phyloP scores from a whole-genome alignment of 1,140 invertebrate genomes.

The Ectropis grisescens region DNA sequence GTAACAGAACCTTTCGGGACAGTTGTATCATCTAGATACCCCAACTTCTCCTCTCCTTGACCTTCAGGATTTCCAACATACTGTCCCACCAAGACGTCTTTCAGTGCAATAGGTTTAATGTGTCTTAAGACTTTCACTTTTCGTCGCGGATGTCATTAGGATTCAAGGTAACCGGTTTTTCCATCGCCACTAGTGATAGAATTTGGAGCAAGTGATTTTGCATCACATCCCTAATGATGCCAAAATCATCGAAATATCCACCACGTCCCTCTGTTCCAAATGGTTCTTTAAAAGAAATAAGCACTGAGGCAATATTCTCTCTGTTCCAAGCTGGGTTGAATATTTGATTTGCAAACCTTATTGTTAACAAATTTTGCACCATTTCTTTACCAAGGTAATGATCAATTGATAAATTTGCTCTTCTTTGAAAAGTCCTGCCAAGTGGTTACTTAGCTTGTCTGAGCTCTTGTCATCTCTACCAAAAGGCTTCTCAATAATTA shows the following conservation, averaged over 20 bases:
- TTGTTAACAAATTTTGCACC: conserved; percentile 99
- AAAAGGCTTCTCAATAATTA: conserved; percentile 99
- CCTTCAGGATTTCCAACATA: conserved; percentile 93
- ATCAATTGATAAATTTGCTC: conserved; percentile 98
- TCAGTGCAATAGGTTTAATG: conserved; percentile 82
- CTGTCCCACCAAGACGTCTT: conserved; percentile 95
- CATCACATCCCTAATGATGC: conserved; percentile 99
- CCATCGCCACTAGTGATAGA: conserved; percentile 97
- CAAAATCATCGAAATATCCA: conserved; percentile 99
- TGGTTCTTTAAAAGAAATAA: conserved; percentile 98
- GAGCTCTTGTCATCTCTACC: conserved; percentile 92
- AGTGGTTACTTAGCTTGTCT: conserved; percentile 87
- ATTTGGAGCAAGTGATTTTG: conserved; percentile 99
- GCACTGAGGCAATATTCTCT: conserved; percentile 94
- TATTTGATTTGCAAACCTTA: conserved; percentile 90
- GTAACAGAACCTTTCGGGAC: conserved; percentile 92
- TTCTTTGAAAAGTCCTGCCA: conserved; percentile 91
- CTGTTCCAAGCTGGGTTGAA: conserved; percentile 94
- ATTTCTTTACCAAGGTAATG: conserved; percentile 99
- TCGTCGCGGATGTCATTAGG: conserved; percentile 98
- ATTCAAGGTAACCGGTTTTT: conserved; percentile 93
- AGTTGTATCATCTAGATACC: conserved; percentile 96
- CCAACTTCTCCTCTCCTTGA: conserved; percentile 83
- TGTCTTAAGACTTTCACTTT: conserved; percentile 95
- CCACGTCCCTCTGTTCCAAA: conserved; percentile 98